A percentile compares a stretch with the other conserved stretches of the same genome.
Evolutionary conservation across 1,140 invertebrate species (phyloP).

Genomic region (Coptotermes formosanus): DNA sequence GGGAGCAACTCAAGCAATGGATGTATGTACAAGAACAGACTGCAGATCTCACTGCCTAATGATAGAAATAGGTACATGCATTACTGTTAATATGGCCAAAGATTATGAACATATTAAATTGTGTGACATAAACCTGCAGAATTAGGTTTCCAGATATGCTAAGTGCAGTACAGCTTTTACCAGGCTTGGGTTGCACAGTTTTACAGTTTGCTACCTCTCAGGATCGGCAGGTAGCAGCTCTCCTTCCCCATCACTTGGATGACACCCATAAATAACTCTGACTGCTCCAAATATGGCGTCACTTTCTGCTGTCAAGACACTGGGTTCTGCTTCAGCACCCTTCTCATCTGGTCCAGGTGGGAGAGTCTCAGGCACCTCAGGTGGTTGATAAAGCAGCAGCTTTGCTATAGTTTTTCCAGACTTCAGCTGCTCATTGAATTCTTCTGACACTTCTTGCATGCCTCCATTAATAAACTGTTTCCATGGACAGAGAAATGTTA

Average conservation of each 20-base stretch:
- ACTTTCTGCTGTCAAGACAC: conserved; percentile 13
- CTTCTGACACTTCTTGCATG: conserved; percentile 33
- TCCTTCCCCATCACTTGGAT: neutral
- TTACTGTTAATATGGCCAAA: too few relatives aligned
- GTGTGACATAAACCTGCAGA: too few relatives aligned
- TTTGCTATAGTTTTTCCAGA: neutral
- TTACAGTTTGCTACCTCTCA: neutral
- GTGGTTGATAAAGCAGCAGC: neutral
- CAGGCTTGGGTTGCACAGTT: too few relatives aligned
- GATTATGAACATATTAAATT: too few relatives aligned
- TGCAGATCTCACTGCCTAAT: too few relatives aligned
- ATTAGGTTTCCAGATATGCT: too few relatives aligned
- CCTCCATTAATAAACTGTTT: neutral
- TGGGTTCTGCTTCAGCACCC: conserved; percentile 21
- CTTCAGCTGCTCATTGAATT: neutral
- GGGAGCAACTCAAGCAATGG: too few relatives aligned
- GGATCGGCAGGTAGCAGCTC: neutral
- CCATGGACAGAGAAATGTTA: neutral
- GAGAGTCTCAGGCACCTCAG: neutral
- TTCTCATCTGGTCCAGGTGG: conserved; percentile 21
- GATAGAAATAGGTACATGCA: too few relatives aligned
- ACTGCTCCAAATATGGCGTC: conserved; percentile 13
- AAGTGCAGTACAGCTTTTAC: too few relatives aligned
- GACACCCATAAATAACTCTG: neutral
- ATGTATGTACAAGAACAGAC: too few relatives aligned